Conservation (phyloP, 1,140 invertebrate genomes). For the Drosophila asahinai region DNA sequence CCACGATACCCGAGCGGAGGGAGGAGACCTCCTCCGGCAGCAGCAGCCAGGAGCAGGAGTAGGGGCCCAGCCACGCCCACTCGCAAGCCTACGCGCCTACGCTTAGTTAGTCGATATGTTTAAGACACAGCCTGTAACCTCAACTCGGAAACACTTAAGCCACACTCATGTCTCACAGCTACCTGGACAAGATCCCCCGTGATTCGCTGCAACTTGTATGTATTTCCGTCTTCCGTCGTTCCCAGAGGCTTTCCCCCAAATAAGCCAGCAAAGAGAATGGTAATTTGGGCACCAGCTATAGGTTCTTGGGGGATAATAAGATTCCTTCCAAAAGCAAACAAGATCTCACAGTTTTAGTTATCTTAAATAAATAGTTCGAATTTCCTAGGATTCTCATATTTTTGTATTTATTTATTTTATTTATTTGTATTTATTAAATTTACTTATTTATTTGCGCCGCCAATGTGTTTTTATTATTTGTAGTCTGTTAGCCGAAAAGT, state of each 20-base stretch:
- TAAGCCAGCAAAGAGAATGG: neutral
- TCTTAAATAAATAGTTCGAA: neutral
- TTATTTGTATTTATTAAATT: no score
- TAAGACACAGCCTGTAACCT: slow-evolving; percentile 50
- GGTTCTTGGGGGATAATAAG: no score
- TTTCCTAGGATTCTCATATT: no score
- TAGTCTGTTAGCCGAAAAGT: no score
- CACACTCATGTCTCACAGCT: slow-evolving; percentile 12
- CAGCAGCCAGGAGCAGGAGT: slow-evolving; percentile 25
- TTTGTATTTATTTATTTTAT: no score
- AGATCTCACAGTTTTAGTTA: neutral
- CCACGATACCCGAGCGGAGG: slow-evolving; percentile 65
- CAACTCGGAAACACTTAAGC: slow-evolving; percentile 17
- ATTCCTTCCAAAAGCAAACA: no score
- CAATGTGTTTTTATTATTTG: no score
- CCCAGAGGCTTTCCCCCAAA: slow-evolving; percentile 9
- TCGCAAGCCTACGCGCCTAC: slow-evolving; percentile 61
- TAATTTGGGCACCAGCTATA: neutral
- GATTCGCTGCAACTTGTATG: slow-evolving; percentile 1
- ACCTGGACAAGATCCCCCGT: neutral
- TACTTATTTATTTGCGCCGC: no score
- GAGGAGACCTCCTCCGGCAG: slow-evolving; percentile 65
- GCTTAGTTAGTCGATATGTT: slow-evolving; percentile 67
- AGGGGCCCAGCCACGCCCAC: slow-evolving; percentile 34
- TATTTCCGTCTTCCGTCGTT: neutral